Conservation (phyloP, 2,888 invertebrate species). For the Gastracanthus pulcherrimus region DNA sequence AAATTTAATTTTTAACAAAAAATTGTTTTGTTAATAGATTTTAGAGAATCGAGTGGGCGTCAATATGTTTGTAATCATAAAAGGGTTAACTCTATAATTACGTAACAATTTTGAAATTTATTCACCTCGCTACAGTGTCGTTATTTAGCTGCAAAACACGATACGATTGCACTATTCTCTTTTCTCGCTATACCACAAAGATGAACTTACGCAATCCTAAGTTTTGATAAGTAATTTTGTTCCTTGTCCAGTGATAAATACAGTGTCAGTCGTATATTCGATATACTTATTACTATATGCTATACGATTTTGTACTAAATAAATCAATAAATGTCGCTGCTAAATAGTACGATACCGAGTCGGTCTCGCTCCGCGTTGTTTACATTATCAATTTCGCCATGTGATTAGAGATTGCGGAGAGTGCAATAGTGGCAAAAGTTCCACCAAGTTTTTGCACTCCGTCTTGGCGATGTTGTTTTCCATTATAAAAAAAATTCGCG, state of each 20-base stretch:
- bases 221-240: background rate
- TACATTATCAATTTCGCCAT: constrained; percentile 12
- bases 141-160: background rate
- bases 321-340: background rate
- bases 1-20: too few relatives aligned
- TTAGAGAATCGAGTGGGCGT: too few relatives aligned
- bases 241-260: background rate
- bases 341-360: background rate
- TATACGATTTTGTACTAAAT: background rate
- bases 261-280: background rate
- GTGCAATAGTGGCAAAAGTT: constrained; percentile 20
- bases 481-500: constrained; percentile 3
- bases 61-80: too few relatives aligned
- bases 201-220: background rate
- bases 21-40: too few relatives aligned
- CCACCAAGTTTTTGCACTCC: background rate
- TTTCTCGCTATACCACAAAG: background rate
- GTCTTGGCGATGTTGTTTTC: background rate
- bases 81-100: too few relatives aligned
- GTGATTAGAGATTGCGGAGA: background rate
- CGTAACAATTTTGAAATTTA: too few relatives aligned
- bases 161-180: background rate
- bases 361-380: background rate
- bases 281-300: background rate
- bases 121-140: background rate